These are phyloP conservation scores for Botrylloides violaceus DNA, from an alignment of 23 tunicate genomes.

Conservation along the genomic window DNA sequence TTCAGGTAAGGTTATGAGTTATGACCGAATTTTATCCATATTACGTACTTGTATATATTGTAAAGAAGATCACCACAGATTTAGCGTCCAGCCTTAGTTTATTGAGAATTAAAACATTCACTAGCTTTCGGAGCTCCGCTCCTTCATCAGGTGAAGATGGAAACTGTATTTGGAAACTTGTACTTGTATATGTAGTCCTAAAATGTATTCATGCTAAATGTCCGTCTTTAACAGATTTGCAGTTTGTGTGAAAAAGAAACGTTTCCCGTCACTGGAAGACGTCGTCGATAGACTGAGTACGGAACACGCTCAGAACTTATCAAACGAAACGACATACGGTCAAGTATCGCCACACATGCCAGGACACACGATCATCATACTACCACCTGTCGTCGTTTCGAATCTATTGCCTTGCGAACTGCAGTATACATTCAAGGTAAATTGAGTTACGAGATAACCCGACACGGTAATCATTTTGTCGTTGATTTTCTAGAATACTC, in stretches of 20 bases:
- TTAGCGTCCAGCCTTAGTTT: too few relatives aligned
- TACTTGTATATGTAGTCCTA: not conserved
- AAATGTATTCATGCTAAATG: not conserved
- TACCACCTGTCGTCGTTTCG: constrained; percentile 87
- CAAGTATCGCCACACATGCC: constrained; percentile 44
- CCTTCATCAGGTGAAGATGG: constrained; percentile 5
- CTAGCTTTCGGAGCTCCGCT: too few relatives aligned
- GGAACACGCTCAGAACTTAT: not conserved
- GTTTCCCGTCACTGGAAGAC: constrained; percentile 63
- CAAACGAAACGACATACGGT: not conserved
- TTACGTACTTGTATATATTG: too few relatives aligned
- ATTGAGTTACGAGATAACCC: not conserved
- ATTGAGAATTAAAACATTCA: too few relatives aligned
- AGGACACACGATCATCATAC: constrained; percentile 77
- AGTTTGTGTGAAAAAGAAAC: constrained; percentile 41
- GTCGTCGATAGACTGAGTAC: constrained; percentile 27
- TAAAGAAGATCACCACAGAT: too few relatives aligned
- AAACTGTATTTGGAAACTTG: not conserved
- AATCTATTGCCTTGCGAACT: constrained; percentile 92
- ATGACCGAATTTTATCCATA: not conserved
- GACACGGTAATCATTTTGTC: too few relatives aligned
- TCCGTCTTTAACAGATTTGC: constrained; percentile 31
- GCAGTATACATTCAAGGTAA: constrained; percentile 66
- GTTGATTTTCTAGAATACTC: constrained; percentile 45
- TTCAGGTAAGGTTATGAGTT: constrained; percentile 3